Conservation (phyloP, 2,113 vertebrate genomes). For the Alaudala cheleensis region DNA sequence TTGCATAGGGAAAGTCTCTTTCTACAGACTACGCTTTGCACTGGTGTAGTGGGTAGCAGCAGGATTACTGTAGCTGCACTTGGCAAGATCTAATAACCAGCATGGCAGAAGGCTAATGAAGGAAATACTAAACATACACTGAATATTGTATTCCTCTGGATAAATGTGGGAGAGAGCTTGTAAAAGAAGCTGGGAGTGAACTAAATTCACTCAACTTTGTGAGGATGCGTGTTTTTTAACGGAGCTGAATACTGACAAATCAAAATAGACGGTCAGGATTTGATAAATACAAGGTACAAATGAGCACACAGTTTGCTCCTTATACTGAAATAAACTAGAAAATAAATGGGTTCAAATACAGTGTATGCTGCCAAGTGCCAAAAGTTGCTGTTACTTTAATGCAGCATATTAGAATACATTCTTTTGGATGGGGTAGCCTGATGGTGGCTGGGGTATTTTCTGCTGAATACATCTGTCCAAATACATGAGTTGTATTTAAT, state of each 20-base stretch:
- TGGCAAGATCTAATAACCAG: neutral
- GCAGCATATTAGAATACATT: neutral
- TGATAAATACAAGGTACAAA: neutral
- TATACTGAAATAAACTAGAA: neutral
- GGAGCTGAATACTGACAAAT: neutral
- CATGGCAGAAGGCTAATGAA: neutral
- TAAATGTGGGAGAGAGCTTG: neutral
- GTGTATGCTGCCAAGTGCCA: neutral
- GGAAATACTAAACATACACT: neutral
- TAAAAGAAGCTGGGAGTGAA: neutral
- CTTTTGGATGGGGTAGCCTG: neutral
- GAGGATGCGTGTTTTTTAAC: neutral
- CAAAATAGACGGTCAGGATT: neutral
- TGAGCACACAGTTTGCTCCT: neutral
- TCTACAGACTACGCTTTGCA: neutral
- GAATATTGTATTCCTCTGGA: neutral
- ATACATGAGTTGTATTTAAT: neutral
- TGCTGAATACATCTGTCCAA: neutral
- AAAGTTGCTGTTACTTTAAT: neutral
- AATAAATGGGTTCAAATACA: neutral
- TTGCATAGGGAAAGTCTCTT: neutral
- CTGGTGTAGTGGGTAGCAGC: neutral
- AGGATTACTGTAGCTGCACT: slow-evolving; percentile 1
- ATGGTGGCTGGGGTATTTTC: neutral
- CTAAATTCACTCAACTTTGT: neutral